Percentiles rank a stretch among this genome's conserved stretches.
phyloP scores from a whole-genome alignment of 2,113 vertebrate genomes.

The Aegithalos caudatus region DNA sequence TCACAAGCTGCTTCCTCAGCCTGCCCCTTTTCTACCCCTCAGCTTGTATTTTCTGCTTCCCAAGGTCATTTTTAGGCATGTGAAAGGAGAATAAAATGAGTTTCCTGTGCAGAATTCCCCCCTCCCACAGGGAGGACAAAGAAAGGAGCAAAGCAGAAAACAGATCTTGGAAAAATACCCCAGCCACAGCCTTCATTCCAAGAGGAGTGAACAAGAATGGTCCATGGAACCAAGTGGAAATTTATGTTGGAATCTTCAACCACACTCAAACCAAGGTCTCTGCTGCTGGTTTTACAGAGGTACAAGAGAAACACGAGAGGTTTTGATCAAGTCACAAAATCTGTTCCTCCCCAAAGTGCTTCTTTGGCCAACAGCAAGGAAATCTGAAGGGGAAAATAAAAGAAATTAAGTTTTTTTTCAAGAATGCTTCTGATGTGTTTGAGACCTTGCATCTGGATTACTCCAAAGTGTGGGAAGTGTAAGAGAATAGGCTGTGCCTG shows the following conservation, averaged over 20 bases:
- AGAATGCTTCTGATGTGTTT: not conserved
- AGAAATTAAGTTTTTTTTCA: fast-evolving
- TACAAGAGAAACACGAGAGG: not conserved
- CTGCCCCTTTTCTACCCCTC: not conserved
- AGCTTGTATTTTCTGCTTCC: not conserved
- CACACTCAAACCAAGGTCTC: not conserved
- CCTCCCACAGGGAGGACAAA: not conserved
- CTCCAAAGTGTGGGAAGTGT: not conserved
- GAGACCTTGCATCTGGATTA: not conserved
- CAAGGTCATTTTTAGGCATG: not conserved
- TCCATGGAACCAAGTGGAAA: not conserved
- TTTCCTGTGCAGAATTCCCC: not conserved
- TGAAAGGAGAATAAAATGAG: not conserved
- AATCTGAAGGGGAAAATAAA: not conserved
- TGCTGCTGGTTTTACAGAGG: not conserved
- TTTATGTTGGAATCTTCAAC: not conserved
- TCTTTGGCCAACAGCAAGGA: not conserved
- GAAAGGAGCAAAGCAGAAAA: not conserved
- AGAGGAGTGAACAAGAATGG: not conserved
- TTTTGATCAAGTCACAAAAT: not conserved
- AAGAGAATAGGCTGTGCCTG: not conserved
- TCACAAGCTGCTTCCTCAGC: not conserved
- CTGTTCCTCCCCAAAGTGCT: not conserved
- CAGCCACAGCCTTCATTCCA: not conserved
- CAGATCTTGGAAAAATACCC: not conserved